These are phyloP conservation scores for Lophius piscatorius DNA, from an alignment of 2,113 vertebrate genomes.

Conservation along the genomic window DNA sequence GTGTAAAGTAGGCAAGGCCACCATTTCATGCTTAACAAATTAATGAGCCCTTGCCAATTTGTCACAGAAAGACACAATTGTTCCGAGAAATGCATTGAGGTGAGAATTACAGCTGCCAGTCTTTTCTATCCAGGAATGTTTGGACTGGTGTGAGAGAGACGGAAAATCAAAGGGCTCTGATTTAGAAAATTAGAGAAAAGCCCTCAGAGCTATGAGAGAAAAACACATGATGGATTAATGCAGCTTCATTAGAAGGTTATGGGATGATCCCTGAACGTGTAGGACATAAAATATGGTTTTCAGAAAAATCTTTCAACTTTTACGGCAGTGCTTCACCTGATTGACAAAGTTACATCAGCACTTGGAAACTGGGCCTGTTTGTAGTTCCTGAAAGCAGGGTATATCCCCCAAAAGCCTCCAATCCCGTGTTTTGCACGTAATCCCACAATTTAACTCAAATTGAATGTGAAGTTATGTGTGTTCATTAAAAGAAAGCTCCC, in stretches of 20 bases:
- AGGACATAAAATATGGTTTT: neutral
- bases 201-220: neutral
- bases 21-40: slow-evolving; percentile 66
- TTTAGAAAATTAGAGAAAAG: slow-evolving; percentile 1
- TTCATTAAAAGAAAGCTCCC: too few species aligned
- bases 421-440: too few species aligned
- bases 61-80: slow-evolving; percentile 35
- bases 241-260: neutral
- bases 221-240: neutral
- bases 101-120: slow-evolving; percentile 35
- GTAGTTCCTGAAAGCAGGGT: too few species aligned
- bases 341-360: too few species aligned
- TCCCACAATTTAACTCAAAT: too few species aligned
- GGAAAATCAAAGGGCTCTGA: slow-evolving; percentile 4
- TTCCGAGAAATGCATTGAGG: slow-evolving; percentile 14
- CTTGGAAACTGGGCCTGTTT: too few species aligned
- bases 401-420: too few species aligned
- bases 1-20: slow-evolving; percentile 16
- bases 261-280: neutral
- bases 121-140: neutral
- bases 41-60: slow-evolving; percentile 61
- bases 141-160: neutral
- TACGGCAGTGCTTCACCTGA: too few species aligned
- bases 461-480: too few species aligned
- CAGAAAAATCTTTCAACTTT: too few species aligned